These are phyloP conservation scores for Meriones psammophilus DNA, from an alignment of 2,797 vertebrate genomes.

Conservation along the genomic window DNA sequence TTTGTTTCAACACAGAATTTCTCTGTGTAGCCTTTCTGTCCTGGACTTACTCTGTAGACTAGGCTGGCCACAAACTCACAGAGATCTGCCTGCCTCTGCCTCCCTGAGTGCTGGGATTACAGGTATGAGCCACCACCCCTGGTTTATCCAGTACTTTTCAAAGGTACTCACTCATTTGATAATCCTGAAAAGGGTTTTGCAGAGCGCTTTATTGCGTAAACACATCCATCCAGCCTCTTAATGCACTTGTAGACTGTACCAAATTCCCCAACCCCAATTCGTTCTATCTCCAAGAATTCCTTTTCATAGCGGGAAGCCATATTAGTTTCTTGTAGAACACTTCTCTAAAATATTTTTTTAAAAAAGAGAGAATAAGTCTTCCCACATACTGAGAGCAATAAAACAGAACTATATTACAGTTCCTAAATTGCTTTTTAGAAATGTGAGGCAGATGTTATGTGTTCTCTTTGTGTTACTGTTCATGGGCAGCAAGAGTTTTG, in stretches of 20 bases:
- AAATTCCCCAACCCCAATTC: slow-evolving; percentile 96
- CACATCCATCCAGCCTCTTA: slow-evolving; percentile 97
- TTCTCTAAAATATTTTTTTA: slow-evolving; percentile 89
- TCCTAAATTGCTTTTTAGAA: neutral
- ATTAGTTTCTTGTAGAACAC: slow-evolving; percentile 91
- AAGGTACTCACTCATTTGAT: slow-evolving; percentile 95
- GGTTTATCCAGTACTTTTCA: neutral
- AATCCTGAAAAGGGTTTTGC: slow-evolving; percentile 94
- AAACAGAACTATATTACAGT: slow-evolving; percentile 25
- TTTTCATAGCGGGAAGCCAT: slow-evolving; percentile 97
- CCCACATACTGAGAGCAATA: slow-evolving; percentile 2
- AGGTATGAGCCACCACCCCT: no score
- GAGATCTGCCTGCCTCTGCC: no score
- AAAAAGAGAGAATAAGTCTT: slow-evolving; percentile 67
- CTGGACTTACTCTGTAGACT: no score
- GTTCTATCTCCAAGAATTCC: slow-evolving; percentile 97
- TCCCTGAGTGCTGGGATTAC: no score
- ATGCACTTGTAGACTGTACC: slow-evolving; percentile 97
- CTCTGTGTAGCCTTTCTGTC: no score
- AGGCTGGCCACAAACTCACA: no score
- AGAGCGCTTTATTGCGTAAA: slow-evolving; percentile 97
- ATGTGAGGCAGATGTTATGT: neutral
- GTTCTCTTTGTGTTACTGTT: neutral
- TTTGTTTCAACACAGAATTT: no score
- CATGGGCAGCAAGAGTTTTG: neutral